Conservation (phyloP, 2,888 invertebrate genomes). For the Chaetogeoica ovagalla region DNA sequence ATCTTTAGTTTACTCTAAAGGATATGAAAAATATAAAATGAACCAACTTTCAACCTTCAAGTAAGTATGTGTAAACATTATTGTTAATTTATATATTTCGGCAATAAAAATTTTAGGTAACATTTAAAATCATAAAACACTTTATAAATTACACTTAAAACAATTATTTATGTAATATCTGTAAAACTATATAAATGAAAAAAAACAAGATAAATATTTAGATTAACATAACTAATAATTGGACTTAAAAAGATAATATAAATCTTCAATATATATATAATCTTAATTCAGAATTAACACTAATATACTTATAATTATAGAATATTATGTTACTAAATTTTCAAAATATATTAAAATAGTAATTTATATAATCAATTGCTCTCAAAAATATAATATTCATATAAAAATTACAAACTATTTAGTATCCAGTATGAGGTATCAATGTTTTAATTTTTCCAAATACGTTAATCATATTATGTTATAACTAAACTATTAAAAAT, state of each 20-base stretch:
- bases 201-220: not conserved
- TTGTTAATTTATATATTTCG: not conserved
- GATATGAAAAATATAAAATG: not conserved
- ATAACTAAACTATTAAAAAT: not conserved
- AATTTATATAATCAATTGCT: not conserved
- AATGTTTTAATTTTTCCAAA: not conserved
- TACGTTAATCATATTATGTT: not conserved
- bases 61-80: constrained; percentile 2
- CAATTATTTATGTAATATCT: not conserved
- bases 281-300: too few species aligned
- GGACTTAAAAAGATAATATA: not conserved
- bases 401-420: not conserved
- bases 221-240: not conserved
- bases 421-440: not conserved
- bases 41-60: not conserved
- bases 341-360: not conserved
- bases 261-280: too few species aligned
- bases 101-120: not conserved
- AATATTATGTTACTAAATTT: not conserved
- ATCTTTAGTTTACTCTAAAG: not conserved
- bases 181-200: not conserved
- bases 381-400: not conserved
- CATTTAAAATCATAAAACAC: not conserved
- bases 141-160: not conserved
- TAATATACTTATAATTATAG: too few species aligned